Percentiles rank a stretch among this genome's conserved stretches.
Conservation (phyloP, 2,888 invertebrate genomes). For the Celastrina argiolus region DNA sequence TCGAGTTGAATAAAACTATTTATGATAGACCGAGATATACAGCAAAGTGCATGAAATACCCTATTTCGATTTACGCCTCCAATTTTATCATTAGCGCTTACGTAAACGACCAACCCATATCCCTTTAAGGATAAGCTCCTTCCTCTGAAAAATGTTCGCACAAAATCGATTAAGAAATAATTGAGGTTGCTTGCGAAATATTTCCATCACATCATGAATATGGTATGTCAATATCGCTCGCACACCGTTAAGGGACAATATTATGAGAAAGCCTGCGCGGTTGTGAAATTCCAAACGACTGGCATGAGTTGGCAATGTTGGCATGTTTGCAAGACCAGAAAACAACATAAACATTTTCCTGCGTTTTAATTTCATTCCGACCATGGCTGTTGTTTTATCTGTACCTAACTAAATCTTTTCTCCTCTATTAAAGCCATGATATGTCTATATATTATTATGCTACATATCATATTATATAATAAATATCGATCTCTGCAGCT, state of each 20-base stretch:
- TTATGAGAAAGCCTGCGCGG: conserved; percentile 2
- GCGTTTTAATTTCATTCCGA: background rate
- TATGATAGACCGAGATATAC: background rate
- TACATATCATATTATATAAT: no score
- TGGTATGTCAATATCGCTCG: conserved; percentile 8
- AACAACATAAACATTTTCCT: background rate
- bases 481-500: no score
- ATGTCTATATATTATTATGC: no score
- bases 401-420: background rate
- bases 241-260: conserved; percentile 12
- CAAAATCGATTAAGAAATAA: conserved; percentile 4
- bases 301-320: background rate
- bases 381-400: background rate
- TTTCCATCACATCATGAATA: background rate
- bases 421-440: no score
- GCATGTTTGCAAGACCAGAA: background rate
- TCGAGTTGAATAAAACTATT: background rate
- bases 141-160: background rate
- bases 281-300: background rate
- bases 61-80: background rate
- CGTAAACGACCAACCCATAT: background rate
- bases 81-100: background rate
- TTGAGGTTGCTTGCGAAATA: background rate
- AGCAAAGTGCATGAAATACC: background rate
- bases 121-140: background rate